phyloP scores from a whole-genome alignment of 1,140 invertebrate genomes.

The Heliconius nattereri region DNA sequence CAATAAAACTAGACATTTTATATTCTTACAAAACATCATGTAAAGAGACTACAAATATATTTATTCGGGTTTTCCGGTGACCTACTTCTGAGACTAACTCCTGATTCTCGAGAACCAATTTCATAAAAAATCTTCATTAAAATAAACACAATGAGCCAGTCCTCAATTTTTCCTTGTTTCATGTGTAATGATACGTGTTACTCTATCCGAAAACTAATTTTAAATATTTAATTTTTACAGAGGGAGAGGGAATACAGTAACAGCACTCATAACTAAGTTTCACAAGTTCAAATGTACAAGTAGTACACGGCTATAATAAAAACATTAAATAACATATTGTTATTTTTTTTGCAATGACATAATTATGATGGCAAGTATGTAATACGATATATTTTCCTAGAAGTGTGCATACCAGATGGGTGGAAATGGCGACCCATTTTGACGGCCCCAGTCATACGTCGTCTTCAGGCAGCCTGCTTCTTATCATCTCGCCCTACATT shows the following conservation, averaged over 20 bases:
- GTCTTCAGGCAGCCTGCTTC: constrained; percentile 22
- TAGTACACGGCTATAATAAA: no score
- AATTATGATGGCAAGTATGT: not conserved
- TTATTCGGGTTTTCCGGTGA: not conserved
- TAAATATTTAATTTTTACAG: no score
- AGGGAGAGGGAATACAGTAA: no score
- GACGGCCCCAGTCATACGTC: constrained; percentile 18
- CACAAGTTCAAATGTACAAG: no score
- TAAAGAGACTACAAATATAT: not conserved
- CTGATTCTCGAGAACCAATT: not conserved
- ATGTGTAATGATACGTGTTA: no score
- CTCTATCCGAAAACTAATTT: no score
- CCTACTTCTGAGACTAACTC: not conserved
- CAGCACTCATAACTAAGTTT: no score
- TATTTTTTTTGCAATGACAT: no score
- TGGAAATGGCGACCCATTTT: constrained; percentile 25
- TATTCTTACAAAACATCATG: not conserved
- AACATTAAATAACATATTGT: no score
- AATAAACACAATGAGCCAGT: not conserved
- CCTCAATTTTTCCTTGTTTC: not conserved
- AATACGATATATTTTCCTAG: constrained; percentile 3
- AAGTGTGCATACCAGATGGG: constrained; percentile 13
- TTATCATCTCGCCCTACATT: constrained; percentile 30
- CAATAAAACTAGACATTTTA: constrained; percentile 3
- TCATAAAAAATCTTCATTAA: not conserved